phyloP scores from a whole-genome alignment of 2,797 vertebrate genomes.

The Hippoglossus hippoglossus region DNA sequence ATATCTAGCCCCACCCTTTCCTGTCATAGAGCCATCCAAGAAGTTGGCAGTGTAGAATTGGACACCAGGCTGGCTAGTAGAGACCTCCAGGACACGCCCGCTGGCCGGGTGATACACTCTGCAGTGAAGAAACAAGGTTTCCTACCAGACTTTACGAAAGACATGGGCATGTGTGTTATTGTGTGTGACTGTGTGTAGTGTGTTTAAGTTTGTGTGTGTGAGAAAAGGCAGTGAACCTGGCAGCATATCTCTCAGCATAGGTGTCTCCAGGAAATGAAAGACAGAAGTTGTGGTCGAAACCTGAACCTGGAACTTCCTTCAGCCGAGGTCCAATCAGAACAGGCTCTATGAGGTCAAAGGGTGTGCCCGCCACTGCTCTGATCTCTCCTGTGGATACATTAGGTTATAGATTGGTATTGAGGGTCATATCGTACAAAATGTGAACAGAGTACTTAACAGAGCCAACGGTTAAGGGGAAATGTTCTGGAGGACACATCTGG shows the following conservation, averaged over 20 bases:
- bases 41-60: slow-evolving; percentile 97
- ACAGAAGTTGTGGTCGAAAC: slow-evolving; percentile 98
- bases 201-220: not conserved
- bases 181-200: not conserved
- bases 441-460: no score
- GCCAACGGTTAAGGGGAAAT: no score
- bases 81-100: slow-evolving; percentile 89
- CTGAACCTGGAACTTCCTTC: slow-evolving; percentile 81
- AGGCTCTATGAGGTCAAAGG: slow-evolving; percentile 89
- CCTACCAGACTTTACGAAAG: no score
- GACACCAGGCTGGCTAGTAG: slow-evolving; percentile 92
- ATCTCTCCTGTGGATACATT: slow-evolving; percentile 85
- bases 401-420: not conserved
- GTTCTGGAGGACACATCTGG: no score
- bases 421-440: no score
- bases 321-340: slow-evolving; percentile 87
- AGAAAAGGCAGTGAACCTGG: slow-evolving; percentile 57
- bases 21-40: slow-evolving; percentile 89
- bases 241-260: slow-evolving; percentile 67
- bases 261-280: slow-evolving; percentile 73
- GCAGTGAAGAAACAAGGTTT: slow-evolving; percentile 10
- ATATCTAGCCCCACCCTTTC: slow-evolving; percentile 87
- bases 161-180: not conserved
- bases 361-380: slow-evolving; percentile 84
- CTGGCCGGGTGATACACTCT: slow-evolving; percentile 88